Percentiles rank a stretch among this genome's conserved stretches.
Conservation (phyloP, 1,140 invertebrate species). For the Aphelenchoides besseyi region DNA sequence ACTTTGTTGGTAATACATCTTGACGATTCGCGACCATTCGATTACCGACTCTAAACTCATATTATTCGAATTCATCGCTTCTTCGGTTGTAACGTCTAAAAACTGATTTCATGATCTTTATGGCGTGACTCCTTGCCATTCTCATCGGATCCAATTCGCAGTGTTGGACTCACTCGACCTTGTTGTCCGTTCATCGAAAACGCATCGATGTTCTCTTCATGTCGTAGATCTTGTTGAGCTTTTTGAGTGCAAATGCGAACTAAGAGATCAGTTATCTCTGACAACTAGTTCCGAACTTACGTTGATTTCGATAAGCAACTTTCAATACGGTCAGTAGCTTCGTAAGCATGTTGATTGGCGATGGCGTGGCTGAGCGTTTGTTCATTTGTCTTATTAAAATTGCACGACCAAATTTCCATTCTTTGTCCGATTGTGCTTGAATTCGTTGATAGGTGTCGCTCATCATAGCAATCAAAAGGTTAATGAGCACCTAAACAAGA, state of each 20-base stretch:
- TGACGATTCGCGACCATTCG: constrained; percentile 59
- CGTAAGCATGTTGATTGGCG: constrained; percentile 90
- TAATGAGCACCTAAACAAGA: constrained; percentile 72
- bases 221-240: constrained; percentile 56
- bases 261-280: constrained; percentile 36
- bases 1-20: constrained; percentile 58
- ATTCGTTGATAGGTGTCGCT: constrained; percentile 97
- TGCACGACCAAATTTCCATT: constrained; percentile 98
- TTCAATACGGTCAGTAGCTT: constrained; percentile 69
- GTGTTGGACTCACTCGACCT: constrained; percentile 43
- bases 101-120: constrained; percentile 8
- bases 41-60: constrained; percentile 59
- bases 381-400: constrained; percentile 98
- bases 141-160: constrained; percentile 31
- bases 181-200: constrained; percentile 62
- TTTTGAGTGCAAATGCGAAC: constrained; percentile 62
- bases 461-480: constrained; percentile 99
- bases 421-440: constrained; percentile 97
- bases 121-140: constrained; percentile 21
- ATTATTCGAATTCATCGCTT: constrained; percentile 38
- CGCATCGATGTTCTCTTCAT: constrained; percentile 62
- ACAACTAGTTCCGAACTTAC: no score
- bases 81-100: constrained; percentile 40
- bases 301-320: constrained; percentile 58
- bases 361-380: constrained; percentile 90